These are phyloP conservation scores for Drosophila bocqueti DNA, from an alignment of 1,140 invertebrate genomes.

Conservation along the genomic window DNA sequence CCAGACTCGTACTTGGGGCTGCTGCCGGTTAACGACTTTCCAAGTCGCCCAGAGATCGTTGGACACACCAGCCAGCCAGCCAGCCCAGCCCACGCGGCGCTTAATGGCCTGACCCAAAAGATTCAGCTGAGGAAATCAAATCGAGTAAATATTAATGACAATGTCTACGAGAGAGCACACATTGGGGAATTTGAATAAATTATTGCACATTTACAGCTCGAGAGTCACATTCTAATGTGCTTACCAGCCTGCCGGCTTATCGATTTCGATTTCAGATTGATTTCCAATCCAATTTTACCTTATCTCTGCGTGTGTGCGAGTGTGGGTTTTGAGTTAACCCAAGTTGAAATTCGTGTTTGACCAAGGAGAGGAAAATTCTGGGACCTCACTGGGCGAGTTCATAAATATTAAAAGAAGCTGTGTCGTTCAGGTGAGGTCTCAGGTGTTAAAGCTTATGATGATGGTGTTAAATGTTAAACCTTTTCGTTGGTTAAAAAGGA, in stretches of 20 bases:
- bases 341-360: constrained; percentile 22
- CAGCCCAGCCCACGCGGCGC: constrained; percentile 64
- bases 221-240: constrained; percentile 75
- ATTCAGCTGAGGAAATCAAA: constrained; percentile 43
- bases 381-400: constrained; percentile 52
- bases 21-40: constrained; percentile 75
- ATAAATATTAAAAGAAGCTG: constrained; percentile 68
- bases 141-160: constrained; percentile 78
- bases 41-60: constrained; percentile 54
- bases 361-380: constrained; percentile 13
- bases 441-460: constrained; percentile 42
- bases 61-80: constrained; percentile 1
- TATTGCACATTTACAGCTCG: constrained; percentile 79
- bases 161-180: constrained; percentile 59
- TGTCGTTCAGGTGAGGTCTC: constrained; percentile 2
- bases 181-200: constrained; percentile 81
- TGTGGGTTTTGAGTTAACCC: constrained; percentile 8
- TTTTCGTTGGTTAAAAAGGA: background rate
- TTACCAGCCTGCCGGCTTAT: constrained; percentile 59
- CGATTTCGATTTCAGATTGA: constrained; percentile 76
- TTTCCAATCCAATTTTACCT: constrained; percentile 72
- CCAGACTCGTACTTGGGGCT: background rate
- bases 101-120: constrained; percentile 69
- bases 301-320: background rate
- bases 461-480: constrained; percentile 2